Base-by-base conservation (phyloP, 1,140 invertebrate genomes). In the Trichoplusia ni region DNA sequence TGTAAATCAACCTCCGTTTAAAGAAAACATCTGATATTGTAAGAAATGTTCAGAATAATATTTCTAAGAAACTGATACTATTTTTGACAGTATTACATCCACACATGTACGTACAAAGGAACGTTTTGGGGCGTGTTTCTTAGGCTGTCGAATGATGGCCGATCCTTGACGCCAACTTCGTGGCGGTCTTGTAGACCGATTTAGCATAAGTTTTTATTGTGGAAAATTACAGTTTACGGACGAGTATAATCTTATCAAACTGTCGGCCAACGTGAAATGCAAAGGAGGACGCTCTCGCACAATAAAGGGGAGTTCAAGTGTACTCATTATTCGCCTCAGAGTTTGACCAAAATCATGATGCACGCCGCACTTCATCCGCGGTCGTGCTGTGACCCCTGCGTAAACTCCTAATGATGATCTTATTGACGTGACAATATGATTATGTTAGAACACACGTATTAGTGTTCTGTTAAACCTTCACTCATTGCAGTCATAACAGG, bases 271-370 rank as follows among this genome's bases (percentile, higher is more conserved):
- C 79, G 86, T 89, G 86, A 88, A 81, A 89, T 90, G 83, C 84
- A 90, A 87, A 89, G 89, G 77, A 89, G 81, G 77, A 77, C 78
- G 71, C 75, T 78, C 81, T 82, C 81, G 75, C 79, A 89, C 71
- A 82, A 81, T 66, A 89, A 90, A 89, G 83, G 83, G 75, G 82
- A 89, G 86, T 84, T 70, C 51, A 77, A 65, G 69, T 65, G 77
- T 79, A 67, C 63, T 70, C 71, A 69, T 71, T 78, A 67, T 73
- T 77, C 38, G 58, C 65, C 59, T 60, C 49, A 67, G 33, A 53
- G 53, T 68, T 31, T 58, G 65, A 31, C 31, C 64, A 18, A 33
- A 35, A 31, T 47, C 40, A 69, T 62, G 64, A 76, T 75, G 75
- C 81, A 86, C 79, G 78, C 78, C 77, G 71, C 70, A 81, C 67